phyloP scores from a whole-genome alignment of 1,140 invertebrate species.

The Drosophila santomea region DNA sequence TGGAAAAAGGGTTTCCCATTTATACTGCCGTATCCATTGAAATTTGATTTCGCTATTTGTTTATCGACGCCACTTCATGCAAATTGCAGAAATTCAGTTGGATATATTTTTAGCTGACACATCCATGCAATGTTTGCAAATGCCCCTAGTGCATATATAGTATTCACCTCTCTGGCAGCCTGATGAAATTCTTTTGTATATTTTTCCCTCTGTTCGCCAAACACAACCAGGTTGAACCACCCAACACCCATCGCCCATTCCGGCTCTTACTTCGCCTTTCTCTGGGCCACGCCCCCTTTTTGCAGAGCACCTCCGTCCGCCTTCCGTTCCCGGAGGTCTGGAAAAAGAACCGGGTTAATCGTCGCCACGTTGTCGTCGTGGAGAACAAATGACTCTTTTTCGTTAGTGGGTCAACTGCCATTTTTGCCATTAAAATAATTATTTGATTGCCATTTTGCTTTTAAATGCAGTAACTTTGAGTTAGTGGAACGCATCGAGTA shows the following conservation, averaged over 20 bases:
- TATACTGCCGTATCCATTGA: slow-evolving; percentile 8
- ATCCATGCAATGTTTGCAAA: slow-evolving; percentile 21
- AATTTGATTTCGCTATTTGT: slow-evolving; percentile 30
- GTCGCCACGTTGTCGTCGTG: slow-evolving; percentile 25
- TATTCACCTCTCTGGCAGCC: slow-evolving; percentile 4
- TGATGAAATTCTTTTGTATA: slow-evolving; percentile 15
- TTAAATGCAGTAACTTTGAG: slow-evolving; percentile 9
- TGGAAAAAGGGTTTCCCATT: slow-evolving; percentile 3
- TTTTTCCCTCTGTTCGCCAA: neutral
- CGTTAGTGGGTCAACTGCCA: slow-evolving; percentile 55
- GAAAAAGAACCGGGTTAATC: slow-evolving; percentile 43
- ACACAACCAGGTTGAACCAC: slow-evolving; percentile 10
- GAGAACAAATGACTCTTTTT: slow-evolving; percentile 40
- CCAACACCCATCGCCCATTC: slow-evolving; percentile 10
- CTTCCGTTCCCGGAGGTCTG: slow-evolving; percentile 21
- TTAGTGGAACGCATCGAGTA: neutral
- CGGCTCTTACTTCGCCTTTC: slow-evolving; percentile 24
- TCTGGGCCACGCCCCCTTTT: slow-evolving; percentile 5
- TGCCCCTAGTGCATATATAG: neutral
- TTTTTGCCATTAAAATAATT: slow-evolving; percentile 65
- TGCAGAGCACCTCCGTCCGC: neutral
- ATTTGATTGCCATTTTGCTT: slow-evolving; percentile 44
- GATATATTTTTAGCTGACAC: slow-evolving; percentile 30
- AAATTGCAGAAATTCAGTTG: slow-evolving; percentile 15
- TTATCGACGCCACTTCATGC: slow-evolving; percentile 24